A percentile compares a stretch with the other conserved stretches of the same genome.
These are phyloP conservation scores for Heterotis niloticus DNA, from an alignment of 2,113 vertebrate species.

Conservation along the genomic window DNA sequence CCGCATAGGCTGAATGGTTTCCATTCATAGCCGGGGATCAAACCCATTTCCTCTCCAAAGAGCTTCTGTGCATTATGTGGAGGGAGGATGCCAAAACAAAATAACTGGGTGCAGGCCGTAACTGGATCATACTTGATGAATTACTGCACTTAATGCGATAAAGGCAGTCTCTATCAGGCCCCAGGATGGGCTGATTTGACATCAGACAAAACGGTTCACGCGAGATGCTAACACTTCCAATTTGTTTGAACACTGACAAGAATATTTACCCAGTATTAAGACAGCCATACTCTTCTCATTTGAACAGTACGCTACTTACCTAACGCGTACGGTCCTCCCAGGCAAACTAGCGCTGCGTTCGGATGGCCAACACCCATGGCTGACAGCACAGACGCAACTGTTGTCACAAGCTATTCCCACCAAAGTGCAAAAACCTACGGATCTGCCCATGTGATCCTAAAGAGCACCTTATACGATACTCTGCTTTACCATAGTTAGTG, in stretches of 20 bases:
- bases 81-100: conserved; percentile 24
- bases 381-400: not conserved
- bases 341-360: not conserved
- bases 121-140: conserved; percentile 50
- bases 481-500: too few relatives aligned
- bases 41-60: conserved; percentile 54
- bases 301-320: too few relatives aligned
- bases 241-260: conserved; percentile 28
- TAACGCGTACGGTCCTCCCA: too few relatives aligned
- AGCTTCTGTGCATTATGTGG: conserved; percentile 35
- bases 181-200: conserved; percentile 32
- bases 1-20: conserved; percentile 54
- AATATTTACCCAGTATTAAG: not conserved
- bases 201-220: conserved; percentile 21
- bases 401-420: too few relatives aligned
- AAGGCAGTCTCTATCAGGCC: conserved; percentile 44
- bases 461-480: too few relatives aligned
- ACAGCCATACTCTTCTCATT: not conserved
- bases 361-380: not conserved
- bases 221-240: conserved; percentile 11
- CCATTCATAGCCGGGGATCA: conserved; percentile 57
- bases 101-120: conserved; percentile 25
- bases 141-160: conserved; percentile 56
- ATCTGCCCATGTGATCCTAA: too few relatives aligned
- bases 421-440: too few relatives aligned